Evolutionary conservation across 1,140 invertebrate genomes (phyloP).

Genomic region (Drosophila elegans): DNA sequence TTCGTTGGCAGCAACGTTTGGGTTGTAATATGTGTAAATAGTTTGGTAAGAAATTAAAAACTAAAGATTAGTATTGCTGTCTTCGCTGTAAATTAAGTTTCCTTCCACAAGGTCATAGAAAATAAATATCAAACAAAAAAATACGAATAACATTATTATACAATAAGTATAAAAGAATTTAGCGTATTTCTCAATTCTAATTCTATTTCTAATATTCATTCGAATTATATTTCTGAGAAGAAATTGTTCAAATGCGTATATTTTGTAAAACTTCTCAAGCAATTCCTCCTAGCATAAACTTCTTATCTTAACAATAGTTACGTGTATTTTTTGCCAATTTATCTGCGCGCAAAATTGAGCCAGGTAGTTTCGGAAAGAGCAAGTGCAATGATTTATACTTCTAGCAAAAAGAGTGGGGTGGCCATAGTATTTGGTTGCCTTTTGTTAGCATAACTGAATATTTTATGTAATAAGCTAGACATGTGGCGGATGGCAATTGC

Average conservation of each 20-base stretch:
- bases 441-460: conserved; percentile 65
- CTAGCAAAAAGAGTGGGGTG: not conserved
- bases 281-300: not conserved
- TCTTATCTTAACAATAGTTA: not conserved
- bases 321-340: conserved; percentile 20
- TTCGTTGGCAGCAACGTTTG: conserved; percentile 6
- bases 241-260: no score
- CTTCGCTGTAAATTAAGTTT: no score
- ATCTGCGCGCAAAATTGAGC: conserved; percentile 24
- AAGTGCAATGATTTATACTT: not conserved
- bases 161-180: no score
- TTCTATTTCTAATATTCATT: no score
- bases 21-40: conserved; percentile 3
- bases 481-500: conserved; percentile 68
- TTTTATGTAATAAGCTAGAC: conserved; percentile 63
- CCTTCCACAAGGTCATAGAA: no score
- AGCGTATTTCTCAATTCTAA: no score
- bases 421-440: conserved; percentile 20
- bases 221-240: no score
- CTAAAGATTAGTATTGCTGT: no score
- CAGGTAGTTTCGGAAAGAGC: not conserved
- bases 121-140: no score
- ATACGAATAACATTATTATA: no score
- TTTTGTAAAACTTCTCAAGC: not conserved
- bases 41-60: not conserved